phyloP scores from a whole-genome alignment of 2,113 vertebrate genomes.

The Loxodonta africana region DNA sequence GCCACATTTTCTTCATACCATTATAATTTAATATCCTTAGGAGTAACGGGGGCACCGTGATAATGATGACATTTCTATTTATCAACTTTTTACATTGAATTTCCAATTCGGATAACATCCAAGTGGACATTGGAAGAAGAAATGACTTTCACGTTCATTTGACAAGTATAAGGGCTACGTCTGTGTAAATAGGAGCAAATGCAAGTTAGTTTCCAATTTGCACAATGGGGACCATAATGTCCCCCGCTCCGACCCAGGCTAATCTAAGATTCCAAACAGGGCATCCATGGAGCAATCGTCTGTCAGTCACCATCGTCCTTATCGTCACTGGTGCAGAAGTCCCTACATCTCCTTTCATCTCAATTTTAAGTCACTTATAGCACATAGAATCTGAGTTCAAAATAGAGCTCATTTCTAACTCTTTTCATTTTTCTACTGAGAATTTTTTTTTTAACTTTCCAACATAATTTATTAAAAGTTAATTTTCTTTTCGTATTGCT shows the following conservation, averaged over 20 bases:
- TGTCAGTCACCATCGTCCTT: neutral
- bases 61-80: neutral
- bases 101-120: neutral
- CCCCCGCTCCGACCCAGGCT: neutral
- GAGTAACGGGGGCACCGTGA: neutral
- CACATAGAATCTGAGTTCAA: neutral
- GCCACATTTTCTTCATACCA: slow-evolving; percentile 15
- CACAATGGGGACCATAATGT: neutral
- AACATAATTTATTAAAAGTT: neutral
- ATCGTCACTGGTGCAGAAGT: neutral
- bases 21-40: neutral
- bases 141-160: neutral
- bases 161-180: neutral
- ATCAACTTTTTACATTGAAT: neutral
- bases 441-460: neutral
- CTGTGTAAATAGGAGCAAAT: neutral
- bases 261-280: neutral
- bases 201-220: neutral
- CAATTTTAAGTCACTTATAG: neutral
- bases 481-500: neutral
- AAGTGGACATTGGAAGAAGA: neutral
- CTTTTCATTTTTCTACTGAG: neutral
- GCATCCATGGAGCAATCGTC: too few relatives aligned
- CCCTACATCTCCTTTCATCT: neutral
- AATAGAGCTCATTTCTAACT: neutral